Evolutionary conservation across 2,113 vertebrate genomes (phyloP).

Genomic region (Elgaria multicarinata): DNA sequence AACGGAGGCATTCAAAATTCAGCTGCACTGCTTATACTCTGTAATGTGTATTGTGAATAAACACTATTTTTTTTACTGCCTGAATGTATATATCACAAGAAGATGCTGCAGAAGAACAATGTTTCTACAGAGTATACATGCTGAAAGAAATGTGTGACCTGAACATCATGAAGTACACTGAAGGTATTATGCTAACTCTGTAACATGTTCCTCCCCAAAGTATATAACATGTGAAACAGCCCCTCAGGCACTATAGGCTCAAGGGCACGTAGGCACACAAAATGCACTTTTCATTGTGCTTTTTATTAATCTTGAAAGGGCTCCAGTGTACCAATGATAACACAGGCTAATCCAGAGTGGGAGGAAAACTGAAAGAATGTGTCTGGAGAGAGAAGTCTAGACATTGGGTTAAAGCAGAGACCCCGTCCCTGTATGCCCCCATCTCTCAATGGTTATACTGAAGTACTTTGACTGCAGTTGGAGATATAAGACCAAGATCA

Average conservation of each 20-base stretch:
- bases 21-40: not conserved
- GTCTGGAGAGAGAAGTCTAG: constrained; percentile 34
- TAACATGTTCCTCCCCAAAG: not conserved
- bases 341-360: constrained; percentile 38
- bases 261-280: constrained; percentile 1
- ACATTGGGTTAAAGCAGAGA: constrained; percentile 26
- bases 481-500: not conserved
- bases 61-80: not conserved
- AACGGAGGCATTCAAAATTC: too few species aligned
- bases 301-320: constrained; percentile 37
- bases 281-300: constrained; percentile 4
- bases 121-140: not conserved
- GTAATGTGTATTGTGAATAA: not conserved
- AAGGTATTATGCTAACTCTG: not conserved
- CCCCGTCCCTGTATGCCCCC: constrained; percentile 25
- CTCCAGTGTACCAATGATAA: constrained; percentile 40
- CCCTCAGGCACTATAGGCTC: not conserved
- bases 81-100: not conserved
- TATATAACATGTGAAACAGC: not conserved
- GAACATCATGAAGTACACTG: not conserved
- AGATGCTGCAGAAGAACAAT: not conserved
- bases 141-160: not conserved
- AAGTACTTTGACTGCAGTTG: not conserved
- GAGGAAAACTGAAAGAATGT: constrained; percentile 40
- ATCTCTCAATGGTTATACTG: constrained; percentile 1